phyloP scores from a whole-genome alignment of 2,113 vertebrate species.

The Geococcyx californianus region DNA sequence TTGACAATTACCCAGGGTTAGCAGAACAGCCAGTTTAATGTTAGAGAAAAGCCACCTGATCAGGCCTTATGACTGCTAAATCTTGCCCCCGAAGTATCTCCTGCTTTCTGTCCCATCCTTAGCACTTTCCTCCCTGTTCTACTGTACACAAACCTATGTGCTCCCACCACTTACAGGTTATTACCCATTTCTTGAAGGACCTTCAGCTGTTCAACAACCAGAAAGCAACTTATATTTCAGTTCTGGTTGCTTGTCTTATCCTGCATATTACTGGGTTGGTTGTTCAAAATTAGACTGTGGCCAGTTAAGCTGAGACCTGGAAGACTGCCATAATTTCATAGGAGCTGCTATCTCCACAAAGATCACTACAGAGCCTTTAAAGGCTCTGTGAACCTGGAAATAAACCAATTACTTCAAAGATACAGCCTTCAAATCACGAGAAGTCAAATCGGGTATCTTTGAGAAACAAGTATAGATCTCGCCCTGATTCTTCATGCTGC shows the following conservation, averaged over 20 bases:
- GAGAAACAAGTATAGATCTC: neutral
- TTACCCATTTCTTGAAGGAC: neutral
- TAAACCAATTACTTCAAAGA: neutral
- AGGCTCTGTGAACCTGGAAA: neutral
- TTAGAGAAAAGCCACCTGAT: neutral
- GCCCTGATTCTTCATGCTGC: neutral
- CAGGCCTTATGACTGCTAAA: neutral
- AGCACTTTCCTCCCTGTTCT: neutral
- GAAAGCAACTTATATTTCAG: neutral
- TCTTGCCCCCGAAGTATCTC: neutral
- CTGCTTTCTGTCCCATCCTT: neutral
- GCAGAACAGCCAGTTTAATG: neutral
- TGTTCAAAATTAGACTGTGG: neutral
- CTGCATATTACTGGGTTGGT: neutral
- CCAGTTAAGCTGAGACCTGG: neutral
- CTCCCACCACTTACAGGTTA: neutral
- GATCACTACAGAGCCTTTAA: neutral
- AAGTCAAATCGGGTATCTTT: neutral
- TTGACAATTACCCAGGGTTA: neutral
- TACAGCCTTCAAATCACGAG: neutral
- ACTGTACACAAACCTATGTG: neutral
- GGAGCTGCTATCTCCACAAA: neutral
- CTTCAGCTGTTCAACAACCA: neutral
- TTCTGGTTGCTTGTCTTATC: neutral
- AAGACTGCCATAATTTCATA: neutral